Evolutionary conservation across 2,888 invertebrate species (phyloP).

Genomic region (Amphiduros pacificus): DNA sequence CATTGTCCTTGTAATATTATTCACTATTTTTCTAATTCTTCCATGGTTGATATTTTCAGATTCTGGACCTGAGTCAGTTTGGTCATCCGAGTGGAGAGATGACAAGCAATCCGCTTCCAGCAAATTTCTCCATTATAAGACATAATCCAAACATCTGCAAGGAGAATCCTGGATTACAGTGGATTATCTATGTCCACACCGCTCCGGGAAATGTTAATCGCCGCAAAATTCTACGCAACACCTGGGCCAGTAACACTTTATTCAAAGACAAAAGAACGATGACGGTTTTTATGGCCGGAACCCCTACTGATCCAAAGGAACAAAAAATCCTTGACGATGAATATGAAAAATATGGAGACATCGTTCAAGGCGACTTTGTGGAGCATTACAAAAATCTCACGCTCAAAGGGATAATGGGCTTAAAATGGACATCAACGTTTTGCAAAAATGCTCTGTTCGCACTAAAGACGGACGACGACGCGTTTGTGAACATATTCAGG

Average conservation of each 20-base stretch:
- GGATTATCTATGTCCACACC: conserved; percentile 34
- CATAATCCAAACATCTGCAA: conserved; percentile 23
- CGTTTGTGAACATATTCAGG: conserved; percentile 37
- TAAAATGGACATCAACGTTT: conserved; percentile 36
- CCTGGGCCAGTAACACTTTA: conserved; percentile 35
- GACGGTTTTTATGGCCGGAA: conserved; percentile 37
- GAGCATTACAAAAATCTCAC: conserved; percentile 39
- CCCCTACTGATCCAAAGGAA: conserved; percentile 17
- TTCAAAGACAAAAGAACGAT: conserved; percentile 21
- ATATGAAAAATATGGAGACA: conserved; percentile 30
- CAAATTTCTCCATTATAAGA: conserved; percentile 3
- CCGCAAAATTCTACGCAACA: conserved; percentile 30
- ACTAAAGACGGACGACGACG: conserved; percentile 40
- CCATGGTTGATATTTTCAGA: not conserved
- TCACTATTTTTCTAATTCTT: too few relatives aligned
- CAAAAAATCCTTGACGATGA: conserved; percentile 32
- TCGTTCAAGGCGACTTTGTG: conserved; percentile 39
- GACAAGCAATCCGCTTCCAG: conserved; percentile 5
- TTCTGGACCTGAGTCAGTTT: not conserved
- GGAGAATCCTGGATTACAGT: conserved; percentile 11
- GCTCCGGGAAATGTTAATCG: conserved; percentile 30
- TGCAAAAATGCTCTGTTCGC: conserved; percentile 34
- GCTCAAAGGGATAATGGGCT: conserved; percentile 38
- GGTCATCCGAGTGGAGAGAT: not conserved
- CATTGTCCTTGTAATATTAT: too few relatives aligned